Evolutionary conservation across 2,888 invertebrate species (phyloP), one percentile per base, ranked within the genome.

Genomic region (Cerastis rubricosa): DNA sequence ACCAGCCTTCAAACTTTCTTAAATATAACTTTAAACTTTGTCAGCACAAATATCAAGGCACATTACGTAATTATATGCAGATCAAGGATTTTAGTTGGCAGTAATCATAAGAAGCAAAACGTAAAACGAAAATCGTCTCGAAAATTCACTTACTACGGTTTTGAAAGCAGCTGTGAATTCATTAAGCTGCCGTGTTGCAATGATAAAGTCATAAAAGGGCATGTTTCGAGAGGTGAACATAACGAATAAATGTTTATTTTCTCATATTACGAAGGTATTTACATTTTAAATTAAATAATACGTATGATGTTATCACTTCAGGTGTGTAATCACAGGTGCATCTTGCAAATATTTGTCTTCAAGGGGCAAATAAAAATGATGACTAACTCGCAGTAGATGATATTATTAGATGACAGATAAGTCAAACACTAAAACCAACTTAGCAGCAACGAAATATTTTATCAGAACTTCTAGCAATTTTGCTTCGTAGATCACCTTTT

Each of bases 181-280:
- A 87, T 89, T 88, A 85, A 71, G 66, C 72, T 82, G 77, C 71
- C 76, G 73, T 91, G 86, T 88, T 86, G 85, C 81, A 89, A 89
- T 89, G 79, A 88, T 88, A 89, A 85, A 89, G 84, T 82, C 83
- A 89, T 89, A 90, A 90, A 90, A 87, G 87, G 88, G 87, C 85
- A 88, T 71, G 78, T 78, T 67, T 73, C 40, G 72, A 81, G 85
- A 76, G 77, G 74, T 79, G 77, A 75, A 83, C 79, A 80, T 85
- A 87, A 88, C 49, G 65, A 85, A 78, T 59, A 67, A 59, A 81
- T 83, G 75, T 83, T 87, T 85, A 82, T 85, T 76, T 76, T 79
- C 17, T 65, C 65, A 17, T 80, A 78, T 80, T 73, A 81, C 59
- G 22, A 25, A 35, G 45, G 29, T 73, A 71, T 79, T 83, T 78